These are phyloP conservation scores for Lophotriccus pileatus DNA, from an alignment of 2,797 vertebrate genomes.

Conservation along the genomic window DNA sequence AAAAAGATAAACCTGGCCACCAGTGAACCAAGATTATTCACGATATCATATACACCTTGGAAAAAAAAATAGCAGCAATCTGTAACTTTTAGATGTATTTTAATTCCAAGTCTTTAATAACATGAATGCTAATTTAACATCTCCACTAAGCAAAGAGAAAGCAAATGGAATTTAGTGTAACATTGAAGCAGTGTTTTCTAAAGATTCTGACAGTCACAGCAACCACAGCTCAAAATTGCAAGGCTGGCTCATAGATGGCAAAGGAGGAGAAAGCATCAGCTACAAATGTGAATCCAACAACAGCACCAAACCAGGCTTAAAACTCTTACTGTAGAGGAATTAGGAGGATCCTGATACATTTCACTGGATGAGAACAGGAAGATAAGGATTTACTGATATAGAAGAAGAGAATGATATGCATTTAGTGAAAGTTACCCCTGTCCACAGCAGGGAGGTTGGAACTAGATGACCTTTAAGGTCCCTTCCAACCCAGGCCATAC, in stretches of 20 bases:
- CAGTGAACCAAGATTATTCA: slow-evolving; percentile 98
- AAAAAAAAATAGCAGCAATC: background rate
- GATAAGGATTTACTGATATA: background rate
- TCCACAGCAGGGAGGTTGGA: background rate
- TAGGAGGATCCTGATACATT: background rate
- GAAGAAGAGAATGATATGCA: background rate
- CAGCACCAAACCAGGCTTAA: background rate
- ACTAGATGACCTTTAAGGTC: background rate
- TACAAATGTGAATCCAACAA: background rate
- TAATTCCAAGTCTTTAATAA: background rate
- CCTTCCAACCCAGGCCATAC: background rate
- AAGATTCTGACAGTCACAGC: background rate
- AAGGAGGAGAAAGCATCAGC: background rate
- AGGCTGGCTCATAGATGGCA: background rate
- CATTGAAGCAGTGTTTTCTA: background rate
- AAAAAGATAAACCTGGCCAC: slow-evolving; percentile 94
- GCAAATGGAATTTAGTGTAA: background rate
- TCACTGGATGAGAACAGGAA: background rate
- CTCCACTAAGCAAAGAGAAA: background rate
- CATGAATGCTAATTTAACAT: background rate
- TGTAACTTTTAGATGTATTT: background rate
- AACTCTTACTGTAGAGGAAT: background rate
- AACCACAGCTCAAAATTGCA: background rate
- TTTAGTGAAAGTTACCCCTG: background rate
- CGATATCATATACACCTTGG: slow-evolving; percentile 89